A percentile compares a stretch with the other conserved stretches of the same genome.
Evolutionary conservation across 2,797 vertebrate species (phyloP).

Genomic region (Tiaroga cobitis): DNA sequence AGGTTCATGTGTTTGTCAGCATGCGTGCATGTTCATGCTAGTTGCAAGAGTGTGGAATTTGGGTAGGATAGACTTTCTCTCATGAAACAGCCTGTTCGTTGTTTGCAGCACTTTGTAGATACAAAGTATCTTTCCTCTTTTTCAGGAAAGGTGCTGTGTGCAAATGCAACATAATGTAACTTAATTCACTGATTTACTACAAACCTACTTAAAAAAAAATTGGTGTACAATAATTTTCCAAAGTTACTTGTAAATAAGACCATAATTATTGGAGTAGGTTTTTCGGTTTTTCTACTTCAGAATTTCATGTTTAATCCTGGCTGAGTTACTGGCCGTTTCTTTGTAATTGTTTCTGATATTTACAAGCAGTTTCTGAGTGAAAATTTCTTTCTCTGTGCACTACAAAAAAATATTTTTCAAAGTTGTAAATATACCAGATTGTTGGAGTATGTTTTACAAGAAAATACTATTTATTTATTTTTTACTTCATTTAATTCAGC

Average conservation of each 20-base stretch:
- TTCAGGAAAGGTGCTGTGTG: neutral
- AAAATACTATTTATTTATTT: too few relatives aligned
- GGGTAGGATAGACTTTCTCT: neutral
- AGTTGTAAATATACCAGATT: too few relatives aligned
- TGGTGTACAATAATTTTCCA: neutral
- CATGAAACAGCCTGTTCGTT: neutral
- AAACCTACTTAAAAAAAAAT: neutral
- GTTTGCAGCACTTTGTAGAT: neutral
- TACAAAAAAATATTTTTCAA: too few relatives aligned
- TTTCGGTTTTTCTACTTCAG: neutral
- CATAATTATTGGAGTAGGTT: neutral
- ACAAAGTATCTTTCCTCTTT: neutral
- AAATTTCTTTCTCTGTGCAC: too few relatives aligned
- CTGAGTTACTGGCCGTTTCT: too few relatives aligned
- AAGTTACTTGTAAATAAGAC: neutral
- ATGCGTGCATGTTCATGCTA: slow-evolving; percentile 17
- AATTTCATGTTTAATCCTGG: neutral
- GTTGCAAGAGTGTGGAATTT: slow-evolving; percentile 30
- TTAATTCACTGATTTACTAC: neutral
- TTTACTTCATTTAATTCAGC: too few relatives aligned
- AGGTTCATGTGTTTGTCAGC: slow-evolving; percentile 6
- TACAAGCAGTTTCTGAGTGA: too few relatives aligned
- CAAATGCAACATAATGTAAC: neutral
- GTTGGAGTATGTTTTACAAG: too few relatives aligned
- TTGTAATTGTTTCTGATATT: too few relatives aligned